Conservation (phyloP, 2,888 invertebrate genomes). For the Athripsodes cinereus region DNA sequence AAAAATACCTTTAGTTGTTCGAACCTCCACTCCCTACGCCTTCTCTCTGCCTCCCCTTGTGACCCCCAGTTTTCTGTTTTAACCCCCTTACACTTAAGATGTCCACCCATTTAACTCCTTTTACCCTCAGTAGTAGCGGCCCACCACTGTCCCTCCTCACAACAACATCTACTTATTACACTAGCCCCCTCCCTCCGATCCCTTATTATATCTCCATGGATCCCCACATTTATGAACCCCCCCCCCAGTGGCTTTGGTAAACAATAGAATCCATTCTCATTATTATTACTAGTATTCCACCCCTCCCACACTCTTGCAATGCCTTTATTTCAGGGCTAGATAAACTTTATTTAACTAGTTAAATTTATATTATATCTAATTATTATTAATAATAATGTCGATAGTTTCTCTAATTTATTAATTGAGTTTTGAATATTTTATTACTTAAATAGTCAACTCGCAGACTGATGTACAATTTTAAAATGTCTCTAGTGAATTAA, state of each 20-base stretch:
- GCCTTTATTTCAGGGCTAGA: constrained; percentile 13
- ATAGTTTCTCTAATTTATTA: no score
- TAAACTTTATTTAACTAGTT: background rate
- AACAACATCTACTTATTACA: constrained; percentile 3
- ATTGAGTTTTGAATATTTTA: no score
- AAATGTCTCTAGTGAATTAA: no score
- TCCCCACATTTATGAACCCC: constrained; percentile 9
- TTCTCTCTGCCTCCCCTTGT: constrained; percentile 2
- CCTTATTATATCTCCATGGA: background rate
- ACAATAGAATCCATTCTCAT: constrained; percentile 29
- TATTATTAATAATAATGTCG: no score
- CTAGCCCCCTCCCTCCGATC: constrained; percentile 4
- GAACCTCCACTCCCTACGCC: constrained; percentile 6
- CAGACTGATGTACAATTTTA: no score
- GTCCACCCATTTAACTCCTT: constrained; percentile 4
- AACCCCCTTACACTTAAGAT: constrained; percentile 10
- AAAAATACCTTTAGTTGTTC: constrained; percentile 18
- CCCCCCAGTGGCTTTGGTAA: constrained; percentile 25
- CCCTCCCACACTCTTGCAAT: constrained; percentile 17
- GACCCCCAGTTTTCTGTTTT: constrained; percentile 2
- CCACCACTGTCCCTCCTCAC: constrained; percentile 1
- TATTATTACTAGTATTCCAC: constrained; percentile 22
- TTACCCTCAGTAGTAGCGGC: background rate
- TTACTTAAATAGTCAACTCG: no score
- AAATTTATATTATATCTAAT: background rate